These are phyloP conservation scores for Leptinotarsa undecemlineata DNA, from an alignment of 1,140 invertebrate species.

Conservation along the genomic window DNA sequence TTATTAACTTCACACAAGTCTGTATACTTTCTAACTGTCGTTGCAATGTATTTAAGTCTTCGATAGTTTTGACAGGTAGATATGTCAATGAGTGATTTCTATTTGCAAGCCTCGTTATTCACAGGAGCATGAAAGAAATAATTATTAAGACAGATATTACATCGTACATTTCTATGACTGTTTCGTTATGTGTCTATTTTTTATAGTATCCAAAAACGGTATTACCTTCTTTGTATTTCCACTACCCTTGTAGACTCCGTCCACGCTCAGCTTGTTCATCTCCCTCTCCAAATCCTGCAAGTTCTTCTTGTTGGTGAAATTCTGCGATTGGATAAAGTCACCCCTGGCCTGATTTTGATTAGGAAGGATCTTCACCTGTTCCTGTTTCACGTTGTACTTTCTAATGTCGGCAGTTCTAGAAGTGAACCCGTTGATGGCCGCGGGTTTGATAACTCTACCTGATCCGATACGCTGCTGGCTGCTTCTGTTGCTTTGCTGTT, in stretches of 20 bases:
- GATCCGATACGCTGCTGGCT: conserved; percentile 43
- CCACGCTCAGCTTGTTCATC: conserved; percentile 58
- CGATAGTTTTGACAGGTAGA: too few relatives aligned
- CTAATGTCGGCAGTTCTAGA: conserved; percentile 45
- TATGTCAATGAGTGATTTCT: too few relatives aligned
- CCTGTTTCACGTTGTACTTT: conserved; percentile 30
- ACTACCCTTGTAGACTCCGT: conserved; percentile 44
- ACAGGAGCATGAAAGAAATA: too few relatives aligned
- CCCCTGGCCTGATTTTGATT: conserved; percentile 31
- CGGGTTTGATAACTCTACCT: conserved; percentile 43
- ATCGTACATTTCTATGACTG: too few relatives aligned
- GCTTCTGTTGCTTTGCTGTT: conserved; percentile 10
- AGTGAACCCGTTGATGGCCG: conserved; percentile 52
- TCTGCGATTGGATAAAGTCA: conserved; percentile 55
- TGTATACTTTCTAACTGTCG: too few relatives aligned
- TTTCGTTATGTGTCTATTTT: too few relatives aligned
- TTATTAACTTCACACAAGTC: too few relatives aligned
- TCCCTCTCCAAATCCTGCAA: conserved; percentile 57
- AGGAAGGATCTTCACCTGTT: conserved; percentile 37
- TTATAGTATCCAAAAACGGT: too few relatives aligned
- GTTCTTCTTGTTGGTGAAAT: conserved; percentile 52
- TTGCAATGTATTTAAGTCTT: too few relatives aligned
- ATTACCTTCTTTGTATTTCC: conserved; percentile 5
- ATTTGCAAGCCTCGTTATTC: too few relatives aligned
- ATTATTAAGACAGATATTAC: too few relatives aligned